A percentile compares a stretch with the other conserved stretches of the same genome.
Conservation (phyloP, 2,797 vertebrate genomes). For the Rhinogobio ventralis region DNA sequence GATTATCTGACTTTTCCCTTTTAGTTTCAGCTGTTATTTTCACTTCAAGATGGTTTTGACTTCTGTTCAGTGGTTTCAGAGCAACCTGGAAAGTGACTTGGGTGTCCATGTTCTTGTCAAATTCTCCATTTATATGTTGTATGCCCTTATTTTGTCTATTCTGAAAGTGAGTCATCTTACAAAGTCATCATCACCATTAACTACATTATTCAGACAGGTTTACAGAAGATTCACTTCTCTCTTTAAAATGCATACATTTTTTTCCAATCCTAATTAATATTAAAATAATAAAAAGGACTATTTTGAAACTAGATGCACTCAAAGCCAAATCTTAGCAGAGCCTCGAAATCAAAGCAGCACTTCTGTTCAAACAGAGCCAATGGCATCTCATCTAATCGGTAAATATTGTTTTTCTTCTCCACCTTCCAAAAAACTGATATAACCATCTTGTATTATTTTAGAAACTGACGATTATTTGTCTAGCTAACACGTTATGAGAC, state of each 20-base stretch:
- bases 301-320: not conserved
- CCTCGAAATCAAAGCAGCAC: slow-evolving; percentile 37
- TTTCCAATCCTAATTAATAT: not conserved
- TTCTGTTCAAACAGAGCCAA: not conserved
- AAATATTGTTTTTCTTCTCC: not conserved
- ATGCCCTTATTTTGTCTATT: slow-evolving; percentile 23
- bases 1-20: slow-evolving; percentile 51
- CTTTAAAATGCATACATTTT: slow-evolving; percentile 16
- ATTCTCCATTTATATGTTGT: slow-evolving; percentile 19
- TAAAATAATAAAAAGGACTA: not conserved
- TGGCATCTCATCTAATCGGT: not conserved
- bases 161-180: slow-evolving; percentile 31
- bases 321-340: slow-evolving; percentile 30
- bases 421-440: not conserved
- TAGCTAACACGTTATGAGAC: not conserved
- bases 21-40: slow-evolving; percentile 46
- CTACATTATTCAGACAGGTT: not conserved
- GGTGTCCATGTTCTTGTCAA: slow-evolving; percentile 28
- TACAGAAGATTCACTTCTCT: slow-evolving; percentile 1
- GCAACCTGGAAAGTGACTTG: slow-evolving; percentile 31
- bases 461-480: no score
- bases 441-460: not conserved
- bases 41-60: slow-evolving; percentile 41
- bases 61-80: slow-evolving; percentile 46
- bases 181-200: not conserved